Base-by-base conservation (phyloP, 2,113 vertebrate genomes). In the Sylvietta virens region DNA sequence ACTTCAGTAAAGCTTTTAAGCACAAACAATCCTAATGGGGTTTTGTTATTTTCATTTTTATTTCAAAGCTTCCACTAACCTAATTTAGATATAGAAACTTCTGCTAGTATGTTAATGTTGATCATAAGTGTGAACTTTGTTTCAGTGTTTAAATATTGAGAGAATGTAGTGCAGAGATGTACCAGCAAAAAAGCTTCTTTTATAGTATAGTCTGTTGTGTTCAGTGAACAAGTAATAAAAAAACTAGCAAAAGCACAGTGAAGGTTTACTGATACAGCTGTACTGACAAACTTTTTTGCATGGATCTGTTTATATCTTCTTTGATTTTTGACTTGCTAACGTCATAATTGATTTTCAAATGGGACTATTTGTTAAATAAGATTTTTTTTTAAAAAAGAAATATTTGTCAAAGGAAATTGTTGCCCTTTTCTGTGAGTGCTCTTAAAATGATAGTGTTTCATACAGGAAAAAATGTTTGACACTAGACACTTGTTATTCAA, bases 51-150 rank as follows among this genome's bases (percentile, higher is more conserved):
- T 76, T 47, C 13, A 19, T 65, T 91, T 86, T 92, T 56, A 44
- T 81, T 87, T 90, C 64, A 85, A 69, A 92, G 42, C 33, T 47
- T 88, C 51, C 45, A 7, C 64, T 94, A 91, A 56, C 33, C n/a
- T 66, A 67, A 11, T 66, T 54, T 61, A 57, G 39, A 16, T 64
- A 33, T 37, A 88, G 69, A 92, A 66, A 86, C 20, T 62, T 77
- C 23, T 80, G 20, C 45, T 73, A 42, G 16, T 82, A 5, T 48
- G 28, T 42, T 83, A 53, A 17, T 73, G 18, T 70, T 47, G 76
- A 57, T 86, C n/a, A 11, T 27, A 26, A 60, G 22, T 33, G 44
- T 86, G 88, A 84, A n/a, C 37, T 74, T 80, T 27, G 31, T 83
- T 87, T 64, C 61, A 47, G 37, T 54, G 51, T 67, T 87, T 42